Conservation (phyloP, 2,113 vertebrate genomes). For the Glaucidium brasilianum region DNA sequence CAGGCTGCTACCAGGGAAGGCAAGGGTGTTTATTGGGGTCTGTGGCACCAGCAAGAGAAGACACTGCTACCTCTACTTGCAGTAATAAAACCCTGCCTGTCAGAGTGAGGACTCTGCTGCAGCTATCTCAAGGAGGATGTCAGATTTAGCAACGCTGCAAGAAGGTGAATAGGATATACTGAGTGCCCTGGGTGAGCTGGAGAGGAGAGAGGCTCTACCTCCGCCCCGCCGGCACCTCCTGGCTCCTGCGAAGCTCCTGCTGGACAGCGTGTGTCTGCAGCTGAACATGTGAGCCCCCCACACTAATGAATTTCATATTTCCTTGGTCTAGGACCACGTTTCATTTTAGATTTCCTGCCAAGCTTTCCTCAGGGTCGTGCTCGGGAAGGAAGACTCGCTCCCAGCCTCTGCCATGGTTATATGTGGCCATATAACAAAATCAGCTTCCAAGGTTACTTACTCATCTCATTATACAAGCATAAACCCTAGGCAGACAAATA, state of each 20-base stretch:
- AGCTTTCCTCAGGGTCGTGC: background rate
- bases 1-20: background rate
- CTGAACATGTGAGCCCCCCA: background rate
- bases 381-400: background rate
- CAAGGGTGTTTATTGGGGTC: background rate
- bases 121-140: background rate
- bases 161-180: background rate
- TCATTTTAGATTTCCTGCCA: background rate
- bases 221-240: background rate
- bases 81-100: background rate
- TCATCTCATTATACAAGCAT: conserved; percentile 47
- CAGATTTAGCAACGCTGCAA: background rate
- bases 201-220: background rate
- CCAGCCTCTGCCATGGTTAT: background rate
- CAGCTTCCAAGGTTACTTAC: conserved; percentile 49
- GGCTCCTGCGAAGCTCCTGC: background rate
- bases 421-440: conserved; percentile 14
- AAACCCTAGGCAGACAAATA: conserved; percentile 28
- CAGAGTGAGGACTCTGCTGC: background rate
- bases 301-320: background rate
- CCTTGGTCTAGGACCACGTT: background rate
- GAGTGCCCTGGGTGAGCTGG: background rate
- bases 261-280: background rate
- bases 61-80: background rate
- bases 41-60: background rate